Evolutionary conservation across 2,113 vertebrate species (phyloP).

Genomic region (Erpornis zantholeuca): DNA sequence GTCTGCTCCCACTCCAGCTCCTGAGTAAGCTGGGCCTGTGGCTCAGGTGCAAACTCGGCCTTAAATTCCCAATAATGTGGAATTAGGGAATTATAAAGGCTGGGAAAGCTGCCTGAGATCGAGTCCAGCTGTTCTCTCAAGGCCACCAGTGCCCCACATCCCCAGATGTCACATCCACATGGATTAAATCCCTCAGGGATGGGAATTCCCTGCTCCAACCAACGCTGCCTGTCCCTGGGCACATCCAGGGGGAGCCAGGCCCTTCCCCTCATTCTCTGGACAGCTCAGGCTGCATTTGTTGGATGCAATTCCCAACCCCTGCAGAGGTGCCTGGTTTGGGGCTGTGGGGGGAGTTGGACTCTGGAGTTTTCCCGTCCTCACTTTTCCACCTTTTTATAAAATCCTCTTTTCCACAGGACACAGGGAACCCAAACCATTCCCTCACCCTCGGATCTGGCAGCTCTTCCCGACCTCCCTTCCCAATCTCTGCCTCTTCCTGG

Average conservation of each 20-base stretch:
- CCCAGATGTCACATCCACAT: neutral
- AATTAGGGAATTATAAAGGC: neutral
- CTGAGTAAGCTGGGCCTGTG: neutral
- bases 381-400: neutral
- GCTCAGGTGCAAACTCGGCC: neutral
- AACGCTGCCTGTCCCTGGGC: neutral
- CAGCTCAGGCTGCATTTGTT: no score
- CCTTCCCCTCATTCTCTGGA: accelerated
- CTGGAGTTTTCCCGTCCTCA: neutral
- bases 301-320: neutral
- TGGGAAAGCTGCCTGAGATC: neutral
- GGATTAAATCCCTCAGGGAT: neutral
- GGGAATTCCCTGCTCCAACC: neutral
- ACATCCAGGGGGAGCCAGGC: neutral
- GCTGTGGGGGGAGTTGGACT: neutral
- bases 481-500: neutral
- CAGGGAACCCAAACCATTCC: neutral
- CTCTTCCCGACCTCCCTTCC: neutral
- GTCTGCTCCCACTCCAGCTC: neutral
- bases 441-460: neutral
- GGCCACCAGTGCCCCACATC: neutral
- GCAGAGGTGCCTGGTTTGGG: neutral
- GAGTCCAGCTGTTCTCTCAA: neutral
- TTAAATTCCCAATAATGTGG: accelerated
- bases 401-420: no score